phyloP scores from a whole-genome alignment of 2,113 vertebrate species.

The Dicentrarchus labrax region DNA sequence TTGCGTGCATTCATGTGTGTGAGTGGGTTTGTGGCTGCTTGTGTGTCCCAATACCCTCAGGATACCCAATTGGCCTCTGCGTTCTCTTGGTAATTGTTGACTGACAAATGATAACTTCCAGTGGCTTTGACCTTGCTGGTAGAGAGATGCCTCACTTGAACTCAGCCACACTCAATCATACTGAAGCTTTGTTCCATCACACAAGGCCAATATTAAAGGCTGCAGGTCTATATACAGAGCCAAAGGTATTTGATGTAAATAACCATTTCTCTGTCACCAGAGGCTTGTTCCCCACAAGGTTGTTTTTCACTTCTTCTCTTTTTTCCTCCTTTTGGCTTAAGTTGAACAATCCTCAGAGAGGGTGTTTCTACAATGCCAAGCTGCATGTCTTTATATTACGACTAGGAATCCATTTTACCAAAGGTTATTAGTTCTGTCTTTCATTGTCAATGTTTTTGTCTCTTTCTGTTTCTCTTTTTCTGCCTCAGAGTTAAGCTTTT shows the following conservation, averaged over 20 bases:
- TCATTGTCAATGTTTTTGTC: conserved; percentile 1
- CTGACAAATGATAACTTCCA: conserved; percentile 57
- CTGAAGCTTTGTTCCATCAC: conserved; percentile 28
- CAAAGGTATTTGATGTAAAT: conserved; percentile 3
- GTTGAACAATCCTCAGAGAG: background rate
- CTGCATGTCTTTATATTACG: conserved; percentile 2
- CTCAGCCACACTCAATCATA: conserved; percentile 44
- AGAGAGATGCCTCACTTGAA: conserved; percentile 31
- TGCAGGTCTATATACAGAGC: background rate
- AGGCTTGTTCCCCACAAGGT: background rate
- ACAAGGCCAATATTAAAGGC: conserved; percentile 10
- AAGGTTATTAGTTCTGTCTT: conserved; percentile 23
- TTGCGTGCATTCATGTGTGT: conserved; percentile 4
- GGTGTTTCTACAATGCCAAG: conserved; percentile 8
- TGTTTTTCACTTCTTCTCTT: background rate
- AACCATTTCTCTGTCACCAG: background rate
- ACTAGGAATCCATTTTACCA: background rate
- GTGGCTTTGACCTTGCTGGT: conserved; percentile 56
- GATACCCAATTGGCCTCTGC: conserved; percentile 2
- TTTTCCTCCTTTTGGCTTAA: background rate
- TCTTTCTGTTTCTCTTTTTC: background rate
- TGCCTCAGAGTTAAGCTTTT: background rate
- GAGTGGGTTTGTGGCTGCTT: background rate
- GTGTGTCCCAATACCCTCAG: background rate
- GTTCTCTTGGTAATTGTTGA: conserved; percentile 37